These are phyloP conservation scores for Drosophila grimshawi DNA, from an alignment of 1,140 invertebrate species.

Conservation along the genomic window DNA sequence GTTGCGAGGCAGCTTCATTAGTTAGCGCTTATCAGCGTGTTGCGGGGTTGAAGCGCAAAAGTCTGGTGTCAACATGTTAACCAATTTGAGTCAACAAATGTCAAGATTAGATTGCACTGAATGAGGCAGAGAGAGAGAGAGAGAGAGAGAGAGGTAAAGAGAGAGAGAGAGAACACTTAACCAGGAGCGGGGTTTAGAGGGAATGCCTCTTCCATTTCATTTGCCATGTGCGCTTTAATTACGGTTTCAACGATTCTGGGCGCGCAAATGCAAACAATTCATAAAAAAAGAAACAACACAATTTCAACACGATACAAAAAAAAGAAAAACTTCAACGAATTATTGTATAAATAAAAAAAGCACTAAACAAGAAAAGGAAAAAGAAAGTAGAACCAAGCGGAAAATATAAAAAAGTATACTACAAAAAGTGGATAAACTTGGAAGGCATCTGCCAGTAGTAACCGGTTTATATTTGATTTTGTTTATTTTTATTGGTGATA, in stretches of 20 bases:
- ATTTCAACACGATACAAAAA: constrained; percentile 21
- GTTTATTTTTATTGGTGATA: not conserved
- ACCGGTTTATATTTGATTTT: constrained; percentile 53
- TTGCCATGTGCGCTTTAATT: constrained; percentile 36
- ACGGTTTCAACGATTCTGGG: constrained; percentile 25
- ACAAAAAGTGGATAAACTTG: constrained; percentile 55
- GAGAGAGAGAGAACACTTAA: not conserved
- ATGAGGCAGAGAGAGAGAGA: not conserved
- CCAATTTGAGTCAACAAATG: constrained; percentile 83
- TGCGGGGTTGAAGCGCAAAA: constrained; percentile 1
- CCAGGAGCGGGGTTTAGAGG: too few species aligned
- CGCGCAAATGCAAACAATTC: constrained; percentile 18
- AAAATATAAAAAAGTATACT: constrained; percentile 42
- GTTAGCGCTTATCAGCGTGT: constrained; percentile 49
- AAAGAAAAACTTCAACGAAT: constrained; percentile 37
- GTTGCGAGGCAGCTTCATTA: constrained; percentile 35
- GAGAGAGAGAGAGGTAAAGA: not conserved
- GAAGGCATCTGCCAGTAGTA: constrained; percentile 44
- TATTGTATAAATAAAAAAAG: constrained; percentile 54
- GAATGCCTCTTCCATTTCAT: not conserved
- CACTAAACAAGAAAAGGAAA: not conserved
- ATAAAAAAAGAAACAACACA: constrained; percentile 19
- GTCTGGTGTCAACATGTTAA: constrained; percentile 79
- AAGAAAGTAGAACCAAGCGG: not conserved
- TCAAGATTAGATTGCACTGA: constrained; percentile 70